Percentiles rank a stretch among this genome's conserved stretches.
Conservation (phyloP, 1,140 invertebrate species). For the Odontomachus brunneus region DNA sequence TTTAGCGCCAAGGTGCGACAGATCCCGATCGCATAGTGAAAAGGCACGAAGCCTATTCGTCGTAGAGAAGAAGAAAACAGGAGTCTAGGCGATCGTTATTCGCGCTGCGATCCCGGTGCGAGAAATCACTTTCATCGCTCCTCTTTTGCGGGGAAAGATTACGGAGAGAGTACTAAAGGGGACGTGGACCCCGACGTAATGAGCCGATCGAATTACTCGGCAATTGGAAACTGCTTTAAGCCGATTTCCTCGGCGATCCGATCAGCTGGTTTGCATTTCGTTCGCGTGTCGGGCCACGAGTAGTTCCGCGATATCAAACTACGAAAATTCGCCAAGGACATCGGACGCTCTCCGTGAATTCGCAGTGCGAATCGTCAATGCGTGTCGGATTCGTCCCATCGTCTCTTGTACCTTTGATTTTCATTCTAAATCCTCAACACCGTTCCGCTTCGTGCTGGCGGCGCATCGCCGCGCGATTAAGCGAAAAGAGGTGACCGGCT, state of each 20-base stretch:
- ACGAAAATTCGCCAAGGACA: too few relatives aligned
- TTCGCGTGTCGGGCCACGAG: neutral
- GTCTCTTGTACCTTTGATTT: too few relatives aligned
- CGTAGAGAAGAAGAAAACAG: neutral
- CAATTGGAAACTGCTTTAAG: constrained; percentile 42
- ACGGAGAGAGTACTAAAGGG: constrained; percentile 46
- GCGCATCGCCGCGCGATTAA: constrained; percentile 17
- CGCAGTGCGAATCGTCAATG: too few relatives aligned
- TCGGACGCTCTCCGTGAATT: too few relatives aligned
- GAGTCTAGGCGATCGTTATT: constrained; percentile 29
- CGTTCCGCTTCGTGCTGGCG: too few relatives aligned
- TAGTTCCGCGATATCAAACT: constrained; percentile 7
- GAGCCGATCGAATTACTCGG: constrained; percentile 68
- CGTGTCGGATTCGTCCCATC: too few relatives aligned
- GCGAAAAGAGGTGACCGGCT: constrained; percentile 69
- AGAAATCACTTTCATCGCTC: constrained; percentile 74
- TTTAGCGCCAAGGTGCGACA: too few relatives aligned
- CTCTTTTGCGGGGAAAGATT: constrained; percentile 64
- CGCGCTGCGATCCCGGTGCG: constrained; percentile 40
- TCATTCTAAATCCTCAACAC: too few relatives aligned
- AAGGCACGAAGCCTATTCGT: neutral
- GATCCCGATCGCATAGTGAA: constrained; percentile 16
- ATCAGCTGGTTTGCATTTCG: constrained; percentile 36
- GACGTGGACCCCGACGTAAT: constrained; percentile 59
- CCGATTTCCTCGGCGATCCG: constrained; percentile 35